Evolutionary conservation across 2,888 invertebrate species (phyloP).

Genomic region (Folsomia candida): DNA sequence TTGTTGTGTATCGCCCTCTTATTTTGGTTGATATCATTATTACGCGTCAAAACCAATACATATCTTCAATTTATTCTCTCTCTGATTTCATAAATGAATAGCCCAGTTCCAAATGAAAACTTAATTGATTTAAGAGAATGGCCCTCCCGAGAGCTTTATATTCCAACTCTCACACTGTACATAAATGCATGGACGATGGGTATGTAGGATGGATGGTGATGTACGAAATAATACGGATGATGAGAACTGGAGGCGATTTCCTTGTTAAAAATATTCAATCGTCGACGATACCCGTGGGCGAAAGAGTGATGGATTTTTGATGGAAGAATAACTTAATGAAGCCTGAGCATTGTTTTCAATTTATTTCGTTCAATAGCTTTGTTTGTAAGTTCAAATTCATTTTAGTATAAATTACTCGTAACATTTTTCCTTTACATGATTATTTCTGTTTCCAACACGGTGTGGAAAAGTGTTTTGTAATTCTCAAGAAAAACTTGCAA

Average conservation of each 20-base stretch:
- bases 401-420: no score
- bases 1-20: no score
- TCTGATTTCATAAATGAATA: not conserved
- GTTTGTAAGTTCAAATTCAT: no score
- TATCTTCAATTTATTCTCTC: slow-evolving; percentile 24
- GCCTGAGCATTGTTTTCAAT: not conserved
- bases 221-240: no score
- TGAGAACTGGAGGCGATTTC: slow-evolving; percentile 14
- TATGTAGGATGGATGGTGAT: no score
- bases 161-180: no score
- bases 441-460: no score
- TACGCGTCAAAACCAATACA: slow-evolving; percentile 25
- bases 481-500: no score
- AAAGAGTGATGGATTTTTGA: slow-evolving; percentile 13
- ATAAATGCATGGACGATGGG: no score
- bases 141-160: not conserved
- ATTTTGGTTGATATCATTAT: slow-evolving; percentile 8
- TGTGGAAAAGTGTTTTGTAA: no score
- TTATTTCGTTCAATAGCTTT: no score
- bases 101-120: not conserved
- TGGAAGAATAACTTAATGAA: slow-evolving; percentile 12
- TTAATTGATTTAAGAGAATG: not conserved
- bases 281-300: not conserved
- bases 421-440: no score
- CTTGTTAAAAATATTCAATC: slow-evolving; percentile 21